Percentiles rank a stretch among this genome's conserved stretches.
Conservation (phyloP, 2,797 vertebrate species). For the Labeo calbasu region DNA sequence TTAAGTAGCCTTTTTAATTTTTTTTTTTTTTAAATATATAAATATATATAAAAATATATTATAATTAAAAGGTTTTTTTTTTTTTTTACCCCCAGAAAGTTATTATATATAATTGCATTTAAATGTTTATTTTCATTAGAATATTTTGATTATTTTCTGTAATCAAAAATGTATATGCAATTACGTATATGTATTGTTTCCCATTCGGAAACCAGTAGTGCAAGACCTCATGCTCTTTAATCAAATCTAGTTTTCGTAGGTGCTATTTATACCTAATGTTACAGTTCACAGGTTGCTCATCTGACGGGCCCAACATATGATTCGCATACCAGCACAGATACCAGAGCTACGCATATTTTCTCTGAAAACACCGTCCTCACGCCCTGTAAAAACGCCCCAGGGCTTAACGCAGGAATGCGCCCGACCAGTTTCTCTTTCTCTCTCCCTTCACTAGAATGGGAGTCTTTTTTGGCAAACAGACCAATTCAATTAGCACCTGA, state of each 20-base stretch:
- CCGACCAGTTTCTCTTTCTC: constrained; percentile 49
- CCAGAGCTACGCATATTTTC: constrained; percentile 63
- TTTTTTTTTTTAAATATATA: no score
- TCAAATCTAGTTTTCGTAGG: constrained; percentile 47
- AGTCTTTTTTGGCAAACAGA: constrained; percentile 74
- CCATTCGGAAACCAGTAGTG: background rate
- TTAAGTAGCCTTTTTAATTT: no score
- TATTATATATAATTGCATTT: no score
- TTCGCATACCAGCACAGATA: constrained; percentile 67
- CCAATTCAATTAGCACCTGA: constrained; percentile 77
- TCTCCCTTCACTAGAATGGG: constrained; percentile 60
- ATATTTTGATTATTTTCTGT: no score
- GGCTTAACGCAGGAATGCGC: constrained; percentile 67
- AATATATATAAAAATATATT: no score
- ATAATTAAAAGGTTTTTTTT: no score
- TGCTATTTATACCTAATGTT: constrained; percentile 52
- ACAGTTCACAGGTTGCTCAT: constrained; percentile 50
- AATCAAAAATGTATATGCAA: no score
- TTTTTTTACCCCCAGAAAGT: no score
- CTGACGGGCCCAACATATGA: constrained; percentile 66
- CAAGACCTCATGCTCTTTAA: constrained; percentile 29
- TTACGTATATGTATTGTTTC: no score
- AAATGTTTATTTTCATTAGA: no score
- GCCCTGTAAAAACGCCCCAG: constrained; percentile 68
- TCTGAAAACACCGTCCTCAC: constrained; percentile 65